Evolutionary conservation across 2,797 vertebrate species (phyloP).

Genomic region (Alectoris magna): DNA sequence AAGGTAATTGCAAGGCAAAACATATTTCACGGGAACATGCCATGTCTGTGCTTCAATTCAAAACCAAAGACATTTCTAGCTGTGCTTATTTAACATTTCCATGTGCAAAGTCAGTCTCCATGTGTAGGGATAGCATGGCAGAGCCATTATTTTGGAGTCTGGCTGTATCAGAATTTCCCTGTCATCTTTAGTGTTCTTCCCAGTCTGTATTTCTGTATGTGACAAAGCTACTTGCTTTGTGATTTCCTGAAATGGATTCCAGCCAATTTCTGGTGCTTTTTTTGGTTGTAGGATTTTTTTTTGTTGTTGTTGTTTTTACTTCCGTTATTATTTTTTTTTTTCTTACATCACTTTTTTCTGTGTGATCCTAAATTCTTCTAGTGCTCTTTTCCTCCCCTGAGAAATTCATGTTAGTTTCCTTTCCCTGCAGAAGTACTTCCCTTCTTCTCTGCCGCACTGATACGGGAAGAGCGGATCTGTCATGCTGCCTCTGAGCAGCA

Average conservation of each 20-base stretch:
- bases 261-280: constrained; percentile 62
- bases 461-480: not conserved
- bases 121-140: not conserved
- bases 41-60: not conserved
- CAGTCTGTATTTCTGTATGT: constrained; percentile 47
- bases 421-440: constrained; percentile 44
- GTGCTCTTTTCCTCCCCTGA: constrained; percentile 55
- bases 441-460: not conserved
- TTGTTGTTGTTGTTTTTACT: constrained; percentile 50
- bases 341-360: constrained; percentile 67
- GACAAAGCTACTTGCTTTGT: constrained; percentile 48
- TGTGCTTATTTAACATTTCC: not conserved
- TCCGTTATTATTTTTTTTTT: constrained; percentile 30
- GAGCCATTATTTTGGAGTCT: not conserved
- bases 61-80: not conserved
- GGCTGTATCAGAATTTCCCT: not conserved
- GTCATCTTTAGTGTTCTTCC: not conserved
- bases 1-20: not conserved
- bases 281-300: constrained; percentile 33
- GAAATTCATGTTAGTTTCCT: constrained; percentile 56
- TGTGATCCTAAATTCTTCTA: constrained; percentile 60
- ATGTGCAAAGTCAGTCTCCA: not conserved
- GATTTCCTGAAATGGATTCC: constrained; percentile 56
- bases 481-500: fast-evolving
- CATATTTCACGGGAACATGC: not conserved